Evolutionary conservation across 2,113 vertebrate genomes (phyloP).

Genomic region (Dasypus novemcinctus): DNA sequence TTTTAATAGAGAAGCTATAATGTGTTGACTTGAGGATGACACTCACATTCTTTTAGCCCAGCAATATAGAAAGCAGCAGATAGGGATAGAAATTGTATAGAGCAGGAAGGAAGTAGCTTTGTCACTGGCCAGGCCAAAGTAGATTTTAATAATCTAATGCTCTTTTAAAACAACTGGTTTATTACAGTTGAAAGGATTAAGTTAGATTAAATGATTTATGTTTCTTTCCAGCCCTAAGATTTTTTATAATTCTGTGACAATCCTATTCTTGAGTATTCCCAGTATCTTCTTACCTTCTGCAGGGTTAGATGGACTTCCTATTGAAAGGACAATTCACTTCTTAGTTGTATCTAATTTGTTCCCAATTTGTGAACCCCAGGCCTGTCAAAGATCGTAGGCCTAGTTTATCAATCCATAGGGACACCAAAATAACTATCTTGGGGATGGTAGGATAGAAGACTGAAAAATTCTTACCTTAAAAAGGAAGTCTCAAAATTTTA

Average conservation of each 20-base stretch:
- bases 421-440: background rate
- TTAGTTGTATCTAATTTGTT: background rate
- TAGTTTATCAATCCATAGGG: background rate
- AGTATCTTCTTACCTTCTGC: background rate
- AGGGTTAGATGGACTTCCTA: background rate
- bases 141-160: background rate
- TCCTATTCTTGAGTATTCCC: background rate
- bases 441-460: background rate
- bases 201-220: background rate
- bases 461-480: background rate
- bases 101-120: background rate
- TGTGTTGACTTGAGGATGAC: background rate
- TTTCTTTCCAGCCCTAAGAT: background rate
- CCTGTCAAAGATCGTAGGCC: background rate
- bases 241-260: background rate
- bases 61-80: background rate
- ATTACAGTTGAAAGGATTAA: background rate
- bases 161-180: background rate
- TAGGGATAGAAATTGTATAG: background rate
- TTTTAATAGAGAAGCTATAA: slow-evolving; percentile 16
- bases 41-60: background rate
- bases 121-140: background rate
- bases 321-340: background rate
- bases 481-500: background rate
- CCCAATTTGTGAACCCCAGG: background rate